Percentiles rank a stretch among this genome's conserved stretches.
Conservation (phyloP, 2,797 vertebrate species). For the Capromys pilorides region DNA sequence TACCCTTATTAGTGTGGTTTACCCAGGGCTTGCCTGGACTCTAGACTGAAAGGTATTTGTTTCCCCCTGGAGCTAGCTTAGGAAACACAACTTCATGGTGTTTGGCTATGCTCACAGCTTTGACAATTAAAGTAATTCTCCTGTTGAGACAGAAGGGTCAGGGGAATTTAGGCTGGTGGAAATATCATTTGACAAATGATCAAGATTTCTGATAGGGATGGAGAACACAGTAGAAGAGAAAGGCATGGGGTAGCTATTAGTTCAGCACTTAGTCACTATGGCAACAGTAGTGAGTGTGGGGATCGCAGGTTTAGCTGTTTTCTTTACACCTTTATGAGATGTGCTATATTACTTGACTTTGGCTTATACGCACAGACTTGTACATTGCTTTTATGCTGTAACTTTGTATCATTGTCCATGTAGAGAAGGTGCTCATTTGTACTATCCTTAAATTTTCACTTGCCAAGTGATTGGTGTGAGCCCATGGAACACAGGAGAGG, state of each 20-base stretch:
- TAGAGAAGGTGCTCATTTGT: background rate
- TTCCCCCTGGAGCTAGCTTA: background rate
- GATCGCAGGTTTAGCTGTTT: background rate
- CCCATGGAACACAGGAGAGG: background rate
- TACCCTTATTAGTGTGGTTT: background rate
- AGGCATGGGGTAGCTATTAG: background rate
- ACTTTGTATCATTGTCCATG: background rate
- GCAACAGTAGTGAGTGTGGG: background rate
- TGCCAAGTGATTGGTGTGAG: background rate
- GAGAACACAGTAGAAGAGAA: background rate
- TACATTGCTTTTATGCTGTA: background rate
- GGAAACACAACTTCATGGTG: background rate
- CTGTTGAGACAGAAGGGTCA: background rate
- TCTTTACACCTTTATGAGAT: background rate
- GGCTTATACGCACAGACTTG: background rate
- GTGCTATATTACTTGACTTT: background rate
- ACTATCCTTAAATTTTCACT: background rate
- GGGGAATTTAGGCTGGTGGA: background rate
- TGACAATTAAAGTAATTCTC: background rate
- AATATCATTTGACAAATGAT: background rate
- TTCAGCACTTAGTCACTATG: background rate
- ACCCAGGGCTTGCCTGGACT: background rate
- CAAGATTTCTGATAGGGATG: background rate
- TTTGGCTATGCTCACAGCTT: background rate
- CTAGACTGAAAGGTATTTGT: background rate